Evolutionary conservation across 2,888 invertebrate genomes (phyloP).

Genomic region (Acleris cristana): DNA sequence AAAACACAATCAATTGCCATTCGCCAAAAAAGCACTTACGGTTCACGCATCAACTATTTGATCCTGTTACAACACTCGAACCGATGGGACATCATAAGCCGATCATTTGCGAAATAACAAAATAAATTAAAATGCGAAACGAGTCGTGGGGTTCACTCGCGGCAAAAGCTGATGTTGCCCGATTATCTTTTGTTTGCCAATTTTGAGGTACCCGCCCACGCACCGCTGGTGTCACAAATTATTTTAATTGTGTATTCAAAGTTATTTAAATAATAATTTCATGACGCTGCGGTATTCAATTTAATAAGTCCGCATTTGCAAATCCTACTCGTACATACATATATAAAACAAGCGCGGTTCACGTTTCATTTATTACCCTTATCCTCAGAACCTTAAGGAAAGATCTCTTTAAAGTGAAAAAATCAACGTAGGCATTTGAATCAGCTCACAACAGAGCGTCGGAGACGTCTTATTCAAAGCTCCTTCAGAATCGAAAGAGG

Average conservation of each 20-base stretch:
- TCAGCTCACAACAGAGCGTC: constrained; percentile 54
- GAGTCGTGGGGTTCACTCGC: constrained; percentile 26
- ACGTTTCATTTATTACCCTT: constrained; percentile 39
- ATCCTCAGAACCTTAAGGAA: constrained; percentile 41
- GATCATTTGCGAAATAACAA: constrained; percentile 73
- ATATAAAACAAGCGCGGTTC: neutral
- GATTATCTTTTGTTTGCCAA: constrained; percentile 33
- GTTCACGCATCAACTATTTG: constrained; percentile 72
- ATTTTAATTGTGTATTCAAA: constrained; percentile 13
- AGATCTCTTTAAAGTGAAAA: constrained; percentile 55
- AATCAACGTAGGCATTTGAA: constrained; percentile 58
- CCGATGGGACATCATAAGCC: constrained; percentile 76
- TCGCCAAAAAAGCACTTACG: constrained; percentile 42
- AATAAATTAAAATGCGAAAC: constrained; percentile 49
- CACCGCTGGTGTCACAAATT: constrained; percentile 15
- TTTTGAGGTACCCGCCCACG: constrained; percentile 21
- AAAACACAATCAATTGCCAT: no score
- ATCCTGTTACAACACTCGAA: constrained; percentile 73
- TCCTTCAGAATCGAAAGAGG: constrained; percentile 55
- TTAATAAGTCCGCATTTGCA: constrained; percentile 6
- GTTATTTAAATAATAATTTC: constrained; percentile 6
- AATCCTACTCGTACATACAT: neutral
- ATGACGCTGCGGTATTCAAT: constrained; percentile 6
- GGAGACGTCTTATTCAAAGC: constrained; percentile 54
- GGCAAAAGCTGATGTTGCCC: constrained; percentile 30